Conservation (phyloP, 2,888 invertebrate genomes). For the Epinotia brunnichana region DNA sequence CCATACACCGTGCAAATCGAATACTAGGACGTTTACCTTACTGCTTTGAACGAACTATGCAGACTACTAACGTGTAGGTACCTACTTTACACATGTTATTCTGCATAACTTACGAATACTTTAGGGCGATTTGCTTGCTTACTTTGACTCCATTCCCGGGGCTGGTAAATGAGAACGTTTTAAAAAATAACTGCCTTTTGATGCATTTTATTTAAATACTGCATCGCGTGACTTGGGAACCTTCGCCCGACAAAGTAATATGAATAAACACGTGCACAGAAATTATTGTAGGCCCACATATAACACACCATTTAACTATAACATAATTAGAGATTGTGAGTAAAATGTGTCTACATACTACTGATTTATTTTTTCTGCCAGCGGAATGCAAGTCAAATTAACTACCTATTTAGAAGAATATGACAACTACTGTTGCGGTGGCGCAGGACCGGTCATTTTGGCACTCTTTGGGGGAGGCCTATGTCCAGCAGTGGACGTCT, state of each 20-base stretch:
- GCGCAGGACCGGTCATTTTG: too few species aligned
- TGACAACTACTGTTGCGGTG: too few species aligned
- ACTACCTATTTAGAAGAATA: too few species aligned
- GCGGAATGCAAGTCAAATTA: too few species aligned
- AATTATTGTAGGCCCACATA: neutral
- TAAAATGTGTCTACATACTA: neutral
- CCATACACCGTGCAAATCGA: too few species aligned
- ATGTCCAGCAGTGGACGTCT: too few species aligned
- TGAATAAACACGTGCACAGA: slow-evolving; percentile 14
- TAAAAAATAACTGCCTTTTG: slow-evolving; percentile 29
- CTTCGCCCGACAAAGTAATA: slow-evolving; percentile 13
- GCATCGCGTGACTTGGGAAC: slow-evolving; percentile 37
- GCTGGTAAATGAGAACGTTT: slow-evolving; percentile 30
- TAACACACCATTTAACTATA: neutral
- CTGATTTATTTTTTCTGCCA: neutral
- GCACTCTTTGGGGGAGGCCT: too few species aligned
- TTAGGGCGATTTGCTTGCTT: slow-evolving; percentile 28
- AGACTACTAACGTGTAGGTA: neutral
- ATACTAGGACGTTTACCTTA: neutral
- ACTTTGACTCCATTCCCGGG: slow-evolving; percentile 32
- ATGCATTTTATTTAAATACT: slow-evolving; percentile 39
- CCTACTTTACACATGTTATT: slow-evolving; percentile 15
- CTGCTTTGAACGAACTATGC: slow-evolving; percentile 11
- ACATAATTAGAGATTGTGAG: neutral
- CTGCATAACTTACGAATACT: slow-evolving; percentile 23